A percentile compares a stretch with the other conserved stretches of the same genome.
phyloP scores from a whole-genome alignment of 2,888 invertebrate species.

The Caenorhabditis angaria region DNA sequence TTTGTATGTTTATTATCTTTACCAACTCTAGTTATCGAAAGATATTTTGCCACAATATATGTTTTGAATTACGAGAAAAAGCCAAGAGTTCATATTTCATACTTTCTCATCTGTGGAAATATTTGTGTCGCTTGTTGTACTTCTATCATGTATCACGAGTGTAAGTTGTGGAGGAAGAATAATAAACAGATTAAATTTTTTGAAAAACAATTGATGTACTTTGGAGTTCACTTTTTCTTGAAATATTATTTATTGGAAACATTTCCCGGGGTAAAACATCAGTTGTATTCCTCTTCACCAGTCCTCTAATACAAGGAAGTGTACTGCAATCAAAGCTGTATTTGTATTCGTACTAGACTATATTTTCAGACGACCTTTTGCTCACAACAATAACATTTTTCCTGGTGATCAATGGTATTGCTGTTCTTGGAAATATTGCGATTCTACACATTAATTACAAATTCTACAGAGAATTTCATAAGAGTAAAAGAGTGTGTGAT shows the following conservation, averaged over 20 bases:
- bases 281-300: too few relatives aligned
- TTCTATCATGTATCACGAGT: background rate
- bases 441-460: background rate
- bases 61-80: background rate
- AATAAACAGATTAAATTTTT: background rate
- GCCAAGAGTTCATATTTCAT: background rate
- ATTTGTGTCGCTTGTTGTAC: background rate
- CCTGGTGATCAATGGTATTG: background rate
- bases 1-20: background rate
- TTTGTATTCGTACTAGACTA: background rate
- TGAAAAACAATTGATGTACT: too few relatives aligned
- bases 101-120: background rate
- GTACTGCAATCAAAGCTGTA: too few relatives aligned
- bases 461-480: background rate
- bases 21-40: background rate
- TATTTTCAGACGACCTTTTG: background rate
- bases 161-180: background rate
- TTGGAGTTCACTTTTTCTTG: too few relatives aligned
- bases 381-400: background rate
- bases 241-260: too few relatives aligned
- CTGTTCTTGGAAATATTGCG: background rate
- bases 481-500: background rate
- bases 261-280: too few relatives aligned
- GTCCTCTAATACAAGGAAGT: too few relatives aligned
- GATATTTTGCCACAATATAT: background rate